phyloP scores from a whole-genome alignment of 35 echinoderm and acorn worm genomes.

The Apostichopus japonicus region DNA sequence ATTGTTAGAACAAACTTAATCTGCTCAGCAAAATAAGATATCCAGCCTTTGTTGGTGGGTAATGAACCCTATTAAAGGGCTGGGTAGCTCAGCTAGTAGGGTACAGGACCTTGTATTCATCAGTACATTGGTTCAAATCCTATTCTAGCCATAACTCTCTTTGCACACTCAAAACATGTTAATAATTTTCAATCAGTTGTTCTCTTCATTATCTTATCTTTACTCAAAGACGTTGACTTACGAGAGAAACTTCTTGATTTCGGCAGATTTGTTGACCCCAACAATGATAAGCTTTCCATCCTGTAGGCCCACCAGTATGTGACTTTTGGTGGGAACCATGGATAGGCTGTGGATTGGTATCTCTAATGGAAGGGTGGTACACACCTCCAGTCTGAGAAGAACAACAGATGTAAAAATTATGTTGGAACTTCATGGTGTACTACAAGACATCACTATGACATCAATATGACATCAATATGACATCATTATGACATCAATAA shows the following conservation, averaged over 20 bases:
- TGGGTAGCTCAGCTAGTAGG: too few relatives aligned
- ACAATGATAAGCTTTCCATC: slow-evolving; percentile 99
- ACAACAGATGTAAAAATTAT: neutral
- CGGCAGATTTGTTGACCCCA: slow-evolving; percentile 79
- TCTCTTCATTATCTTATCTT: neutral
- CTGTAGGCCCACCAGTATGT: slow-evolving; percentile 87
- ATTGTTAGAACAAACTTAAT: too few relatives aligned
- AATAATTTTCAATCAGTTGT: neutral
- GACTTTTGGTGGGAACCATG: slow-evolving; percentile 92
- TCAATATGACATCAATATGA: too few relatives aligned
- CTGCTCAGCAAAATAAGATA: too few relatives aligned
- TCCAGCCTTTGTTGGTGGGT: too few relatives aligned
- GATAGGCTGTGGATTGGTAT: slow-evolving; percentile 88
- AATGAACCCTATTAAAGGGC: too few relatives aligned
- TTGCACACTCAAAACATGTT: neutral
- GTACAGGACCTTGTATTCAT: too few relatives aligned
- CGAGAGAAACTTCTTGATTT: slow-evolving; percentile 82
- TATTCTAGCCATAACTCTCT: neutral
- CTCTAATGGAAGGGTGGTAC: slow-evolving; percentile 75
- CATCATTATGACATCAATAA: too few relatives aligned
- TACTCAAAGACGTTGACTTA: slow-evolving; percentile 23
- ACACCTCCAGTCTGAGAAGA: slow-evolving; percentile 63
- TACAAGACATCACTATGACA: too few relatives aligned
- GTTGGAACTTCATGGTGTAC: neutral
- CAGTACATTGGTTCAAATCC: too few relatives aligned